Evolutionary conservation across 2,888 invertebrate species (phyloP).

Genomic region (Hirtodrosophila histrioides): DNA sequence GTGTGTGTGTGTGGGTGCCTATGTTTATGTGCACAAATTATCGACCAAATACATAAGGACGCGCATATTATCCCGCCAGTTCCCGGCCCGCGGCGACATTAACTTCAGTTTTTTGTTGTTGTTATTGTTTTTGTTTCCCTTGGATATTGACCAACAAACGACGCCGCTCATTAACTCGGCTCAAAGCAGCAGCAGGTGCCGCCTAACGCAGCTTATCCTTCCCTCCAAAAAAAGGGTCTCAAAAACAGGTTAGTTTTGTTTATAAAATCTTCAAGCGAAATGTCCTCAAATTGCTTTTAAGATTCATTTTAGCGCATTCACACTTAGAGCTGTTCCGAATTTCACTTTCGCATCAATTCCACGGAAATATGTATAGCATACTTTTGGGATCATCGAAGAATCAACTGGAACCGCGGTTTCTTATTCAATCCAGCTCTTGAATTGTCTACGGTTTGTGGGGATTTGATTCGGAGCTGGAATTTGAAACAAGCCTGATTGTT

Average conservation of each 20-base stretch:
- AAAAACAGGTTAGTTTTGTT: conserved; percentile 55
- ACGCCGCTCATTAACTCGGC: conserved; percentile 33
- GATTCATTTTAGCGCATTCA: neutral
- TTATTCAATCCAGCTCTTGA: no score
- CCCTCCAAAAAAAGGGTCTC: neutral
- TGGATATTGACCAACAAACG: conserved; percentile 66
- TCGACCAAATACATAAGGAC: conserved; percentile 71
- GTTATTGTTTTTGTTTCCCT: conserved; percentile 29
- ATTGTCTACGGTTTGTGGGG: no score
- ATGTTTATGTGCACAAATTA: conserved; percentile 54
- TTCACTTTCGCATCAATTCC: no score
- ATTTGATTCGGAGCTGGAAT: no score
- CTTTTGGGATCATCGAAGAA: no score
- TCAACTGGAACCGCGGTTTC: no score
- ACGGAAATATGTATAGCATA: no score
- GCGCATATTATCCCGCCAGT: conserved; percentile 20
- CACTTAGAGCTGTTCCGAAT: no score
- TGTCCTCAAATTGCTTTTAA: conserved; percentile 28
- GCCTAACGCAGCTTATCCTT: neutral
- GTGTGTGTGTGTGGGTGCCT: conserved; percentile 26
- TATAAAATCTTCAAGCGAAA: conserved; percentile 42
- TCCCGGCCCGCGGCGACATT: conserved; percentile 39
- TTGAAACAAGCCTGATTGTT: neutral
- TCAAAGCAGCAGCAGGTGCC: conserved; percentile 8
- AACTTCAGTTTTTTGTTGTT: conserved; percentile 48